Evolutionary conservation across 2,797 vertebrate species (phyloP).

Genomic region (Moxostoma hubbsi): DNA sequence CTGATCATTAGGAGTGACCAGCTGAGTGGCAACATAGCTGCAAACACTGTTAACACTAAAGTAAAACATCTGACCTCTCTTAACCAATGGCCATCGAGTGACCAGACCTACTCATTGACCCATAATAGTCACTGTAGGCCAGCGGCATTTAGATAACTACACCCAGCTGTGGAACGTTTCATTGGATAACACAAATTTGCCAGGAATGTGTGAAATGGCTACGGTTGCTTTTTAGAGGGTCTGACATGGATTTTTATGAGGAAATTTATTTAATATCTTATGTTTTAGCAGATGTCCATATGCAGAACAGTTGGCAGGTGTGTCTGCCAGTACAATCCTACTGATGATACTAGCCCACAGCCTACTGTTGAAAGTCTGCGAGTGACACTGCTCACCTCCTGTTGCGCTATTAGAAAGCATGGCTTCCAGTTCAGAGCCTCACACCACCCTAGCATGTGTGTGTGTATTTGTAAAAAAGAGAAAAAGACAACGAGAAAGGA

Average conservation of each 20-base stretch:
- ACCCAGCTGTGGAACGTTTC: slow-evolving; percentile 35
- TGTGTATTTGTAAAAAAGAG: slow-evolving; percentile 9
- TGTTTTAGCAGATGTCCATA: slow-evolving; percentile 64
- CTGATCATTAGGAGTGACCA: slow-evolving; percentile 71
- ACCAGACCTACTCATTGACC: slow-evolving; percentile 71
- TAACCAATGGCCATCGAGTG: slow-evolving; percentile 69
- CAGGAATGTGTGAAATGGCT: not conserved
- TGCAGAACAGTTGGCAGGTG: slow-evolving; percentile 66
- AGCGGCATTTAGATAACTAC: slow-evolving; percentile 54
- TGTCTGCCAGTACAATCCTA: slow-evolving; percentile 67
- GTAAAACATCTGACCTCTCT: slow-evolving; percentile 64
- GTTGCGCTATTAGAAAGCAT: slow-evolving; percentile 54
- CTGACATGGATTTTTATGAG: slow-evolving; percentile 35
- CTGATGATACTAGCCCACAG: slow-evolving; percentile 64
- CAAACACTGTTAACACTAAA: slow-evolving; percentile 69
- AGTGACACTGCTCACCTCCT: slow-evolving; percentile 55
- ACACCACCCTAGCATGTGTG: slow-evolving; percentile 50
- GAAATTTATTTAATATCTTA: slow-evolving; percentile 60
- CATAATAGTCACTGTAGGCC: slow-evolving; percentile 59
- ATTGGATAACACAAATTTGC: slow-evolving; percentile 37
- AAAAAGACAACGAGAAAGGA: slow-evolving; percentile 44
- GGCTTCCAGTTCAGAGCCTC: slow-evolving; percentile 56
- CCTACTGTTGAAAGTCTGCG: slow-evolving; percentile 53
- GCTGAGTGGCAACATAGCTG: slow-evolving; percentile 67
- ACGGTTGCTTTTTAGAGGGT: slow-evolving; percentile 21